phyloP scores from a whole-genome alignment of 2,797 vertebrate genomes.

The Pseudotriccus pelzelni region DNA sequence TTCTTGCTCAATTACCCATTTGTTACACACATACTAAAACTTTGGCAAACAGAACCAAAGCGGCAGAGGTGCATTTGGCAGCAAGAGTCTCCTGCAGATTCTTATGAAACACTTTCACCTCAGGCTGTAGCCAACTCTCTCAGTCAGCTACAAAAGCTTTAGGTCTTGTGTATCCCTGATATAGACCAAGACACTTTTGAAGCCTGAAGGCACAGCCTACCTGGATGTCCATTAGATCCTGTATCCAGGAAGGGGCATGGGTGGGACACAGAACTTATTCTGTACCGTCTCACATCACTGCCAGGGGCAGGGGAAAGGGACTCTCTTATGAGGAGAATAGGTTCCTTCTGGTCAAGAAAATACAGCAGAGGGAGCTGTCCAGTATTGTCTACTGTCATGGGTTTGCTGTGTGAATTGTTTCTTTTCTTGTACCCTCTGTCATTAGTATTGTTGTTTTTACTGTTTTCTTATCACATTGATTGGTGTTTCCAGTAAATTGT shows the following conservation, averaged over 20 bases:
- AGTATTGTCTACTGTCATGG: neutral
- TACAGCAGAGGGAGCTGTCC: neutral
- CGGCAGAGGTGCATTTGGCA: neutral
- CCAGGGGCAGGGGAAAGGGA: neutral
- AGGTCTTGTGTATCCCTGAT: neutral
- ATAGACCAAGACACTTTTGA: neutral
- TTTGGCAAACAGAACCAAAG: neutral
- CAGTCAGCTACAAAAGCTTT: neutral
- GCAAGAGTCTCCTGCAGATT: neutral
- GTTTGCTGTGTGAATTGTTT: neutral
- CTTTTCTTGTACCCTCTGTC: neutral
- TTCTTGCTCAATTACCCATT: neutral
- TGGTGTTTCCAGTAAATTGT: neutral
- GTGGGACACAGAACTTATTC: accelerated
- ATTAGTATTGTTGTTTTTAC: neutral
- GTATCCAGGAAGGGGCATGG: neutral
- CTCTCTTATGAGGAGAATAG: neutral
- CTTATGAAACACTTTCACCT: neutral
- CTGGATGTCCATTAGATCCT: neutral
- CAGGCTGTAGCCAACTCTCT: neutral
- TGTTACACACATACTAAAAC: neutral
- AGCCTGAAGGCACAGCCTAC: neutral
- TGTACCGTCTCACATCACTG: neutral
- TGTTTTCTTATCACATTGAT: neutral
- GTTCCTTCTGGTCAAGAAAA: neutral